Percentiles rank a stretch among this genome's conserved stretches.
These are phyloP conservation scores for Gorsachius goisagi DNA, from an alignment of 2,113 vertebrate genomes.

Conservation along the genomic window DNA sequence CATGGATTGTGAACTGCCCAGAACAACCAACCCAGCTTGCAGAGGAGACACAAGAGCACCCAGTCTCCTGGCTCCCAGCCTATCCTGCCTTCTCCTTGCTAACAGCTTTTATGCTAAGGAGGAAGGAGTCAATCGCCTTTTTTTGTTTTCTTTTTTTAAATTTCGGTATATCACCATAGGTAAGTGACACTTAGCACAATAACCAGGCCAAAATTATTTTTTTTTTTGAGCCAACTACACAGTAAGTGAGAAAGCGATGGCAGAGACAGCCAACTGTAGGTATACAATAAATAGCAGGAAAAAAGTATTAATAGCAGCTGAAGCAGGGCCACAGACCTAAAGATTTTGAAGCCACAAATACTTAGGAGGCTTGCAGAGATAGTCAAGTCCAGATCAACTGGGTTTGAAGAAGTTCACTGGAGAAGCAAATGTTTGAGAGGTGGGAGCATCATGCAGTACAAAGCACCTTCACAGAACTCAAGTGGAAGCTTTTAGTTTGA, in stretches of 20 bases:
- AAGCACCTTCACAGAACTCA: not conserved
- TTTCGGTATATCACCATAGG: not conserved
- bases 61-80: not conserved
- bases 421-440: not conserved
- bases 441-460: not conserved
- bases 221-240: rapidly evolving
- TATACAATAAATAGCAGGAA: rapidly evolving
- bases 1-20: not conserved
- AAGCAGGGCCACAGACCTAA: not conserved
- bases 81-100: not conserved
- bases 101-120: not conserved
- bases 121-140: not conserved
- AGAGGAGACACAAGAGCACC: not conserved
- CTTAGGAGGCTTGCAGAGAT: not conserved
- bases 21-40: not conserved
- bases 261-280: not conserved
- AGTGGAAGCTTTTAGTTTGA: not conserved
- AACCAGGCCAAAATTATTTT: not conserved
- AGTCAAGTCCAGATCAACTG: not conserved
- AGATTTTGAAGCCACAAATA: not conserved
- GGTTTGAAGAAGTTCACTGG: not conserved
- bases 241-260: not conserved
- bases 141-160: not conserved
- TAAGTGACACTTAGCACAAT: not conserved
- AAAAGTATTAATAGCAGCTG: not conserved